Percentiles rank a stretch among this genome's conserved stretches.
Evolutionary conservation across 1,140 invertebrate species (phyloP).

Genomic region (Nephila pilipes): DNA sequence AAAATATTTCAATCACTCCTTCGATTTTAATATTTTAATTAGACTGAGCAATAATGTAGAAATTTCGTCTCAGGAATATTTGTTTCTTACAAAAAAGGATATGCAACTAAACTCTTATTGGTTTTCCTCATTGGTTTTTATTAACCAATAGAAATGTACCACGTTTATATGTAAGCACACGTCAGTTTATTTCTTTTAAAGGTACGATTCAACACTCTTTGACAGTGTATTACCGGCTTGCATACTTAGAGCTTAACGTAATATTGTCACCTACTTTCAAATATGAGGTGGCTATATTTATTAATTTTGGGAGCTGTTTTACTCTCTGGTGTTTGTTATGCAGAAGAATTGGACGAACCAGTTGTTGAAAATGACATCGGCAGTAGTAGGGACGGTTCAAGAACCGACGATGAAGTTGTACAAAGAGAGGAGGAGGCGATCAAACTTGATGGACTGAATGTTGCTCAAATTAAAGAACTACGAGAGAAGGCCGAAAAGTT

Average conservation of each 20-base stretch:
- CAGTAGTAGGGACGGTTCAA: slow-evolving; percentile 89
- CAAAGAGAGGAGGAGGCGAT: slow-evolving; percentile 96
- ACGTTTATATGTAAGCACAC: slow-evolving; percentile 67
- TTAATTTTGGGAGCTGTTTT: slow-evolving; percentile 55
- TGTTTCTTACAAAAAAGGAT: not conserved
- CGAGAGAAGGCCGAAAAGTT: slow-evolving; percentile 87
- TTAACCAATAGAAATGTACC: slow-evolving; percentile 33
- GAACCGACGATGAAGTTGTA: slow-evolving; percentile 88
- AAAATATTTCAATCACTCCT: not conserved
- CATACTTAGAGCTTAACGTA: not conserved
- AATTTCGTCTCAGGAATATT: not conserved
- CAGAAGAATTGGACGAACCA: slow-evolving; percentile 80
- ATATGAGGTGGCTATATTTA: slow-evolving; percentile 44
- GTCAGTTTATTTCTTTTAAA: slow-evolving; percentile 67
- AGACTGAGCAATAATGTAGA: not conserved
- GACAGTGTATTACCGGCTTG: slow-evolving; percentile 5
- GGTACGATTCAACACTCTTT: not conserved
- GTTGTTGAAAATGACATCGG: slow-evolving; percentile 88
- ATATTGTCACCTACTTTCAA: not conserved
- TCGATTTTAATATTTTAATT: not conserved
- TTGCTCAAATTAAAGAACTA: slow-evolving; percentile 95
- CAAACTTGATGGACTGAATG: slow-evolving; percentile 96
- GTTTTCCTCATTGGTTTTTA: not conserved
- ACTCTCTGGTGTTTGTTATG: slow-evolving; percentile 80
- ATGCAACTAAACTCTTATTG: not conserved